These are phyloP conservation scores for Poeciliopsis infans DNA, from an alignment of 2,797 vertebrate genomes.

Conservation along the genomic window DNA sequence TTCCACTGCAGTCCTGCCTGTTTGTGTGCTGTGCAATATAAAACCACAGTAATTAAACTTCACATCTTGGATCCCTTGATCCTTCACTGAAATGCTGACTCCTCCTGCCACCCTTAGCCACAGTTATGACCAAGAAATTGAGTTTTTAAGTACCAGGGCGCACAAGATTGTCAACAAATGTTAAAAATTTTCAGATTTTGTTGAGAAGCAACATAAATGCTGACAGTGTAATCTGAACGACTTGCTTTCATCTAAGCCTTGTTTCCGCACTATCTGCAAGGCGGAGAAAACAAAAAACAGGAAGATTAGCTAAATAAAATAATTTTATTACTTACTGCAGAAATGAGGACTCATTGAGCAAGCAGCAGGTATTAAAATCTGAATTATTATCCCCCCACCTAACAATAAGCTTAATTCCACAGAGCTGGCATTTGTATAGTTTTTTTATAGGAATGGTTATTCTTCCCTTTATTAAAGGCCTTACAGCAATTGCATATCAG, in stretches of 20 bases:
- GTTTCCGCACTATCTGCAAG: conserved; percentile 31
- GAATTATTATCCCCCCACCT: background rate
- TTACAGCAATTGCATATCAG: conserved; percentile 22
- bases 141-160: background rate
- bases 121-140: conserved; percentile 6
- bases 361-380: conserved; percentile 31
- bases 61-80: conserved; percentile 40
- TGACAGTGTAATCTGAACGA: conserved; percentile 3
- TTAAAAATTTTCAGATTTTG: conserved; percentile 5
- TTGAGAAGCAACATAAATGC: background rate
- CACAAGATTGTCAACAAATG: background rate
- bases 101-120: conserved; percentile 19
- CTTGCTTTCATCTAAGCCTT: conserved; percentile 31
- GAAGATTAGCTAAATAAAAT: conserved; percentile 20
- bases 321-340: background rate
- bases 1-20: conserved; percentile 23
- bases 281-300: conserved; percentile 18
- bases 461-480: conserved; percentile 13
- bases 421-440: conserved; percentile 56
- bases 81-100: conserved; percentile 53
- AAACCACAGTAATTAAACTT: conserved; percentile 64
- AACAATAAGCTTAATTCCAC: conserved; percentile 27
- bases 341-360: conserved; percentile 26
- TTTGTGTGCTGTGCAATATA: conserved; percentile 35
- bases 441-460: conserved; percentile 29